Base-by-base conservation (phyloP, 2,888 invertebrate genomes). In the Aleiodes leptofemur region DNA sequence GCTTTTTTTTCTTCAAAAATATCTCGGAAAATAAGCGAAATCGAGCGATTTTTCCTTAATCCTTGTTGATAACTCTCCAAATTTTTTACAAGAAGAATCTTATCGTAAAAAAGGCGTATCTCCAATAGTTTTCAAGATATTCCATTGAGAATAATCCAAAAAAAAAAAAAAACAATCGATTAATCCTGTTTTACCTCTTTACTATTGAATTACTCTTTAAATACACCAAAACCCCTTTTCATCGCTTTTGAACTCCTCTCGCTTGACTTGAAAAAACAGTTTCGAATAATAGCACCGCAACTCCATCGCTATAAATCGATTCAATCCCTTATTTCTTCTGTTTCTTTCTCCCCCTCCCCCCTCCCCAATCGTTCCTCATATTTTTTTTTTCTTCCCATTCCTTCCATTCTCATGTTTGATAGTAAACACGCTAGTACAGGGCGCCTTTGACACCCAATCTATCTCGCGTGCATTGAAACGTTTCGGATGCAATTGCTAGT, bases 401-500 rank as follows among this genome's bases (percentile, higher is more conserved):
- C 34, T 31, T 31, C 11, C 38, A 61, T 59, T 43, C 43, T 43
- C 43, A 64, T 64, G 64, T 64, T 64, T 64, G 64, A 16, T 64
- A 23, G 64, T 16, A 43, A 64, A 64, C 43, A 64, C 64, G 48
- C 43, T 48, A 64, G 48, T 43, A 61, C 61, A 23, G 23, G 38
- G 16, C 38, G 43, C 48, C 64, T 64, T 64, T 64, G 64, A 64
- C 56, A 74, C 51, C 70, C 72, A 53, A 76, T 73, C 50, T 59
- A 61, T 74, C n/a, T 31, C 50, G n/a, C 31, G 43, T 23, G 55
- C 59, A 23, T 51, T 14, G n/a, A 50, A 73, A 74, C 71, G 66
- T 66, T 57, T 34, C 71, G 43, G 38, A 75, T 73, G 51, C 72
- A 51, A 59, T 68, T 77, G 68, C 59, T 7, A 55, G 57, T 43